phyloP scores from a whole-genome alignment of 2,888 invertebrate species.

The Mantis religiosa region DNA sequence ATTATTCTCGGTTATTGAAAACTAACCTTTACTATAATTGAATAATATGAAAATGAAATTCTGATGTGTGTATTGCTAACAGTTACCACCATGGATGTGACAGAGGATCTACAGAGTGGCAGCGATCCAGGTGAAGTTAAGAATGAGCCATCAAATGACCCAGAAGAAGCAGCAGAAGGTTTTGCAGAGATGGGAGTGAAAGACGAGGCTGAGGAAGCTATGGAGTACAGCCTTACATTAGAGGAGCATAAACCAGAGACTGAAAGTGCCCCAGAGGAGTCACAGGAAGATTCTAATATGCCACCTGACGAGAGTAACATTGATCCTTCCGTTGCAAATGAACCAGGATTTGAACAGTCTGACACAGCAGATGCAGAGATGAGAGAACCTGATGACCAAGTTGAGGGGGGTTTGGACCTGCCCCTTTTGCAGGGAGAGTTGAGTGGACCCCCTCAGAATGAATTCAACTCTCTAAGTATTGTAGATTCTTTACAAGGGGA shows the following conservation, averaged over 20 bases:
- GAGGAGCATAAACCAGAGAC: not conserved
- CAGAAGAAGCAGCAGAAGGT: not conserved
- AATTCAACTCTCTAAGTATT: not conserved
- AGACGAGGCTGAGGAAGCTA: not conserved
- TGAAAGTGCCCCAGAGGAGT: not conserved
- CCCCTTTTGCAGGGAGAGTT: not conserved
- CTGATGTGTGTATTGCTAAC: too few species aligned
- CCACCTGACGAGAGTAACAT: not conserved
- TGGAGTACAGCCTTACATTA: not conserved
- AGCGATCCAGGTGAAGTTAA: not conserved
- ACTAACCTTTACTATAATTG: too few species aligned
- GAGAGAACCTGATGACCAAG: not conserved
- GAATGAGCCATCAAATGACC: not conserved
- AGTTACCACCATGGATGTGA: not conserved
- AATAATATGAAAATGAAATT: too few species aligned
- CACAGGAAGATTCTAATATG: not conserved
- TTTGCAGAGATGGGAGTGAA: not conserved
- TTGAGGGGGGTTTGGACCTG: not conserved
- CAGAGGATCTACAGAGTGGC: not conserved
- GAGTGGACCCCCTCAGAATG: not conserved
- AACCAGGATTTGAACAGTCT: not conserved
- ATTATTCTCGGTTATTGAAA: too few species aligned
- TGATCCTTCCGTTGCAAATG: not conserved
- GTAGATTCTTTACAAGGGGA: not conserved
- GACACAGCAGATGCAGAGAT: not conserved